Conservation (phyloP, 2,888 invertebrate genomes). For the Micoletzkya japonica region DNA sequence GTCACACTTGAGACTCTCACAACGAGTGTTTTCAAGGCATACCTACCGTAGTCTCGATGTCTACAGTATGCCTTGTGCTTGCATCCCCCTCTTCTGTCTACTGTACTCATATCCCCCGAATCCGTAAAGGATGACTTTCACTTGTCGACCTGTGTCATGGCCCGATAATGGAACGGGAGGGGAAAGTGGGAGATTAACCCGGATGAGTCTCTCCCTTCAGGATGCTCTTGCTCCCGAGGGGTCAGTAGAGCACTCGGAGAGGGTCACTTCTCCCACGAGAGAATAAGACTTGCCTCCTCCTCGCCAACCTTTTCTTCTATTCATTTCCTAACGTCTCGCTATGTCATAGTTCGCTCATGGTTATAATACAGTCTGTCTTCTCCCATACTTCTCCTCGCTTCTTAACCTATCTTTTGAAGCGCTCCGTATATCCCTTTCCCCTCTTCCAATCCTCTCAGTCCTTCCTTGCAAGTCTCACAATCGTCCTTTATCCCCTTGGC, state of each 20-base stretch:
- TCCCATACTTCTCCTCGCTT: not conserved
- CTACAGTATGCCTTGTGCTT: not conserved
- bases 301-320: not conserved
- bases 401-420: not conserved
- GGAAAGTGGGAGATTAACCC: slow-evolving; percentile 5
- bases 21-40: not conserved
- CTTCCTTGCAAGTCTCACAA: not conserved
- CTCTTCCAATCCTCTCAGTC: not conserved
- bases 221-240: not conserved
- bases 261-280: slow-evolving; percentile 1
- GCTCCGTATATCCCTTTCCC: not conserved
- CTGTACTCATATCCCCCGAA: not conserved
- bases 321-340: too few species aligned
- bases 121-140: not conserved
- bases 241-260: not conserved
- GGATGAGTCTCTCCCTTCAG: slow-evolving; percentile 7
- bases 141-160: not conserved
- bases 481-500: not conserved
- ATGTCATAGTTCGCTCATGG: too few species aligned
- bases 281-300: not conserved
- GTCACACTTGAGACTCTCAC: not conserved
- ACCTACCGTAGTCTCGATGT: not conserved
- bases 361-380: not conserved
- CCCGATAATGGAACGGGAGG: not conserved
- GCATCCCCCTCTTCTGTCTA: not conserved